Evolutionary conservation across 2,797 vertebrate genomes (phyloP), one percentile per base, ranked within the genome.

Genomic region (Pseudotriccus pelzelni): DNA sequence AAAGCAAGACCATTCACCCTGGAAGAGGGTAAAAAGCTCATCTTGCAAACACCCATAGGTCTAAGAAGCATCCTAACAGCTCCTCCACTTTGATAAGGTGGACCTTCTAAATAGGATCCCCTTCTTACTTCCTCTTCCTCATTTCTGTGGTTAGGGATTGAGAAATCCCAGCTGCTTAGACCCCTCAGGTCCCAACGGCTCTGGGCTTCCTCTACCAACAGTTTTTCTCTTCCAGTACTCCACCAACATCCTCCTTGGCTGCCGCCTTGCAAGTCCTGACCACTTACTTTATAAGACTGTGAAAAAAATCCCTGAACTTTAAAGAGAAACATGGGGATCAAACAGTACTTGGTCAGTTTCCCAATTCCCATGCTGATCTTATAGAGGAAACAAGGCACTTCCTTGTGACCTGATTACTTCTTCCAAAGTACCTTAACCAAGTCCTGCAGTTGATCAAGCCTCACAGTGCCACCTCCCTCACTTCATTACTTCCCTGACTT

Each of bases 91-190:
- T 64, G 36, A 50, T 41, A 86, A 46, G 9, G 21, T 41, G 41
- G 75, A 72, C 50, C 32, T 74, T 93, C 9, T 3, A 66, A 72
- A 78, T 2, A 82, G 37, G 39, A 55, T 60, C 80, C 60, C 47
- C 53, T 79, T 94, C 91, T 94, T 90, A 73, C 67, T 97, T 97
- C 79, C 78, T 70, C 93, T 96, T 97, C 94, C 95, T 95, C 74
- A 93, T 93, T 97, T 96, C 72, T 95, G 96, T 63, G 97, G 97
- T 88, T 78, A 95, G 72, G 62, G 95, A 73, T 89, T 96, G 85
- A 95, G 95, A 97, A 98, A 97, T 92, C 63, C 34, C 88, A 94
- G 73, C 73, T 93, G 77, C 79, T 96, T 66, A 92, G 47, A 83
- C 10, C 37, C 41, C 20, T 90, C 81, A 75, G 80, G 79, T 81